These are phyloP conservation scores for Gymnodraco acuticeps DNA, from an alignment of 2,797 vertebrate species.

Conservation along the genomic window DNA sequence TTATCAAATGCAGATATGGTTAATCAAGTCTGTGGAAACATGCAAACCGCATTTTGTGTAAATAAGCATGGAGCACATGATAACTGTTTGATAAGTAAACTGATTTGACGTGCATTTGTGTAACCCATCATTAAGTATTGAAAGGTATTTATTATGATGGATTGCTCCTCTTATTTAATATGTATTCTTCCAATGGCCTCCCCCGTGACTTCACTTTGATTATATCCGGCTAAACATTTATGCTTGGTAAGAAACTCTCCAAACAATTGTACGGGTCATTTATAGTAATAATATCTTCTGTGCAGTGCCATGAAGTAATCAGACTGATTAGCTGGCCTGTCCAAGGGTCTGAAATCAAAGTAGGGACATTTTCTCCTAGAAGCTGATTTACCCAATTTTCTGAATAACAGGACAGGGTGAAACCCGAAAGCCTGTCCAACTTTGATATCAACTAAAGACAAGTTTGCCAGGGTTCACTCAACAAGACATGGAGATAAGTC, in stretches of 20 bases:
- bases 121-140: not conserved
- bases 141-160: not conserved
- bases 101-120: too few relatives aligned
- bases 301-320: slow-evolving; percentile 26
- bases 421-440: not conserved
- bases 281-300: not conserved
- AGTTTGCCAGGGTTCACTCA: not conserved
- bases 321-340: slow-evolving; percentile 12
- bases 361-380: not conserved
- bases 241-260: not conserved
- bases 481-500: not conserved
- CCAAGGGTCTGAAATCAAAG: slow-evolving; percentile 8
- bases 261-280: not conserved
- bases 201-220: not conserved
- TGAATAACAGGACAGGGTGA: not conserved
- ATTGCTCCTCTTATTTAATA: not conserved
- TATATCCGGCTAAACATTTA: not conserved
- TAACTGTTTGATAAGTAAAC: slow-evolving; percentile 27
- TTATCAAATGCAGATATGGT: slow-evolving; percentile 25
- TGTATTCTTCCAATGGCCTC: not conserved
- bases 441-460: not conserved
- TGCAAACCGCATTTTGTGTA: slow-evolving; percentile 39
- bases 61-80: slow-evolving; percentile 15
- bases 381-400: not conserved
- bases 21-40: slow-evolving; percentile 1